These are phyloP conservation scores for Thamnophis sirtalis DNA, from an alignment of 2,113 vertebrate species.

Conservation along the genomic window DNA sequence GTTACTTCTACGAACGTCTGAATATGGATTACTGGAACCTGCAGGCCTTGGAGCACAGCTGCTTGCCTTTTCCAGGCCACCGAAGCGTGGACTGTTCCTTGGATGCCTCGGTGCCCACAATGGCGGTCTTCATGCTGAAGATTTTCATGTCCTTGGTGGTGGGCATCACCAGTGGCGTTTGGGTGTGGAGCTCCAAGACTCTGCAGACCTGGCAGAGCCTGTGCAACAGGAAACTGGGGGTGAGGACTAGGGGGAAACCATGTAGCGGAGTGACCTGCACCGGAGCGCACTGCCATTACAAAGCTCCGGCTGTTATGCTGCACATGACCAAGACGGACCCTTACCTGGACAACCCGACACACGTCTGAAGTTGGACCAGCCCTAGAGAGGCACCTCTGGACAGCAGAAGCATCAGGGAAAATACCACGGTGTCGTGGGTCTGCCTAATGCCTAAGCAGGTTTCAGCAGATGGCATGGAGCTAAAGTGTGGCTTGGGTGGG, in stretches of 20 bases:
- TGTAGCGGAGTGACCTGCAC: slow-evolving; percentile 82
- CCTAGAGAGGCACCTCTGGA: not conserved
- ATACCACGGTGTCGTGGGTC: slow-evolving; percentile 35
- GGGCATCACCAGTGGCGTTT: slow-evolving; percentile 96
- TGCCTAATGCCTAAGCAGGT: not conserved
- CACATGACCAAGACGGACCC: slow-evolving; percentile 92
- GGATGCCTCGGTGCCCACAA: slow-evolving; percentile 85
- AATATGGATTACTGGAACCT: slow-evolving; percentile 94
- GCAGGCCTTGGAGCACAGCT: slow-evolving; percentile 78
- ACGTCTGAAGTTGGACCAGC: slow-evolving; percentile 60
- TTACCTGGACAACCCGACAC: slow-evolving; percentile 88
- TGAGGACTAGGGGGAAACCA: slow-evolving; percentile 84
- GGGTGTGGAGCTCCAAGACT: slow-evolving; percentile 99
- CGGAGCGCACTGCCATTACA: slow-evolving; percentile 88
- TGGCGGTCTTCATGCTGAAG: slow-evolving; percentile 97
- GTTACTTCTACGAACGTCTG: slow-evolving; percentile 94
- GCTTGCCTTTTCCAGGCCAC: slow-evolving; percentile 68
- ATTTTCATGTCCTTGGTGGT: slow-evolving; percentile 99
- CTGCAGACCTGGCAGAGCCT: slow-evolving; percentile 96
- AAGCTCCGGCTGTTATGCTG: slow-evolving; percentile 84
- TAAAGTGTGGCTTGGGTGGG: not conserved
- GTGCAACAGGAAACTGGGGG: slow-evolving; percentile 84
- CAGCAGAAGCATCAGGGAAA: slow-evolving; percentile 31
- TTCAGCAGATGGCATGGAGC: rapidly evolving
- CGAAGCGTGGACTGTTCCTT: slow-evolving; percentile 80